Base-by-base conservation (phyloP, 1,140 invertebrate species). In the Conus betulinus region DNA sequence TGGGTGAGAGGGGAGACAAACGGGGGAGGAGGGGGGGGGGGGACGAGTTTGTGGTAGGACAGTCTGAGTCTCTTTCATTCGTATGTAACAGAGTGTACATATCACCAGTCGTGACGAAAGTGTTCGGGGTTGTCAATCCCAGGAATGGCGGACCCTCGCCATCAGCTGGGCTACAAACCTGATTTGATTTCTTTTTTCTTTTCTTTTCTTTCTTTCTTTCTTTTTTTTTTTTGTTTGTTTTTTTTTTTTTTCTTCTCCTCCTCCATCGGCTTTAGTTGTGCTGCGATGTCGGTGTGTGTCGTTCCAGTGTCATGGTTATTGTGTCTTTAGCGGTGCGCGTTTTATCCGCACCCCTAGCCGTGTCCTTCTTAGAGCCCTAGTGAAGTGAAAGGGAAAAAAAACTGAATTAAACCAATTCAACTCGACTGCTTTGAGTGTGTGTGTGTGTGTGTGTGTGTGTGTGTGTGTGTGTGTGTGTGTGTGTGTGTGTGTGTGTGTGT, bases 241-340 rank as follows among this genome's bases (percentile, higher is more conserved):
- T 11, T 13, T 5, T 10, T 81, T 81, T 17, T n/a, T 81, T 81
- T 39, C 1, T 39, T 39, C 39, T 39, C 39, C 39, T 39, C 39
- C 39, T 39, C 39, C 81, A 83, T 57, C 20, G 13, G 55, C 81
- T 55, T 83, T 83, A 83, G 81, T 83, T 83, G 81, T 83, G 81
- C 81, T 83, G 51, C 55, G 17, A 83, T 83, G 81, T 83, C n/a
- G 51, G 81, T 60, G 57, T 60, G 8, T 55, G 81, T 83, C 52
- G 81, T 83, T 83, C 52, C 76, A 83, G 81, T 83, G 81, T 53
- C 51, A 55, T 83, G 8, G 55, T 83, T 83, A 60, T 60, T 60
- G 57, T 60, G 81, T 83, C 51, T n/a, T 25, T 83, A 83, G 81
- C 51, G 11, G 81, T 83, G 81, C 81, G 51, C 23, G 51, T 83